Percentiles rank a stretch among this genome's conserved stretches.
Evolutionary conservation across 2,797 vertebrate genomes (phyloP).

Genomic region (Poeciliopsis presidionis): DNA sequence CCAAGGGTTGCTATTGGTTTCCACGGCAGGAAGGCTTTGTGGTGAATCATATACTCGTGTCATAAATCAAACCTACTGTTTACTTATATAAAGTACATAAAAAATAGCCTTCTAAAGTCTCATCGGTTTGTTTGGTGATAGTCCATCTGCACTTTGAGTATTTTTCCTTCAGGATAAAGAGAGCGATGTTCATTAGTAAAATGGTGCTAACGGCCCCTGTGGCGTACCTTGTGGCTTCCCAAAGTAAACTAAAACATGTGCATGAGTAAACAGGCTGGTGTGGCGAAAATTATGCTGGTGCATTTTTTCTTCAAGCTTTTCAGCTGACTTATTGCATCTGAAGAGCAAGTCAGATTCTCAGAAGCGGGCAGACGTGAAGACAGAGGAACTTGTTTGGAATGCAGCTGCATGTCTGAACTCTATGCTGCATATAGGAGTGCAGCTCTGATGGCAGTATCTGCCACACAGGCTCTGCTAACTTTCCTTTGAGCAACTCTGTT

Average conservation of each 20-base stretch:
- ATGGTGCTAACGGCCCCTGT: conserved; percentile 45
- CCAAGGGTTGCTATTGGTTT: conserved; percentile 1
- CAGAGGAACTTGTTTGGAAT: conserved; percentile 50
- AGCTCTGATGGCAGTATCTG: conserved; percentile 16
- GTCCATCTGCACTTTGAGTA: conserved; percentile 38
- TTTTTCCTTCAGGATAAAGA: conserved; percentile 32
- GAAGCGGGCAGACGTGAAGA: conserved; percentile 9
- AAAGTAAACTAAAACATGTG: conserved; percentile 30
- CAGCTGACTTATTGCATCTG: conserved; percentile 13
- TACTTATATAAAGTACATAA: conserved; percentile 30
- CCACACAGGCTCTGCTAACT: not conserved
- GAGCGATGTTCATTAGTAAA: conserved; percentile 54
- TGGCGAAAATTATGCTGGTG: not conserved
- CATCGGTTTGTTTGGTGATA: conserved; percentile 24
- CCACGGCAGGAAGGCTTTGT: not conserved
- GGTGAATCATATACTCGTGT: conserved; percentile 60
- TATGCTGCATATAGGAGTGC: conserved; percentile 14
- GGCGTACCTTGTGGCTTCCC: conserved; percentile 34
- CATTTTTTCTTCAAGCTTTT: not conserved
- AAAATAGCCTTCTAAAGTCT: conserved; percentile 13
- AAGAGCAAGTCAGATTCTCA: not conserved
- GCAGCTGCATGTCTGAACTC: conserved; percentile 57
- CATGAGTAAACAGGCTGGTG: not conserved
- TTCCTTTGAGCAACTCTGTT: not conserved
- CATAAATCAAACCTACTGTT: conserved; percentile 42